These are phyloP conservation scores for Sminthurides aquaticus DNA, from an alignment of 2,888 invertebrate species.

Conservation along the genomic window DNA sequence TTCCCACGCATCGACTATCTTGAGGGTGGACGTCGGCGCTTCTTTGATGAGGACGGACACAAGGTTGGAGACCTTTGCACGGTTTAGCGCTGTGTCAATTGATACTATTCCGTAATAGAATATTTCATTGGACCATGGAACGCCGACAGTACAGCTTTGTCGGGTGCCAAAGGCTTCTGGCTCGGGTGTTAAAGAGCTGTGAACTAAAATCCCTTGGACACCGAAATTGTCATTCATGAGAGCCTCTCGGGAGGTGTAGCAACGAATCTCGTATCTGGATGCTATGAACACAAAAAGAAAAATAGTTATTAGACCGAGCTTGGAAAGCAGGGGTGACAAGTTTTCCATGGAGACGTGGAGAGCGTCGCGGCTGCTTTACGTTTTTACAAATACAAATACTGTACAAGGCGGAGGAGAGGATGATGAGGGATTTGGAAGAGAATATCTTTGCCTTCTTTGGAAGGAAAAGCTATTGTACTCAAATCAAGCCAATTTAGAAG, in stretches of 20 bases:
- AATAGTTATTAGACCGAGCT: not conserved
- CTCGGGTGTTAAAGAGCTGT: constrained; percentile 42
- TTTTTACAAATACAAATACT: not conserved
- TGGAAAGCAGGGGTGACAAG: not conserved
- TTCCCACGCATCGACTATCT: constrained; percentile 42
- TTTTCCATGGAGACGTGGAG: not conserved
- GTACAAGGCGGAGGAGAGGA: no score
- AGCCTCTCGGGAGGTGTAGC: constrained; percentile 43
- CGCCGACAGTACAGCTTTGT: constrained; percentile 44
- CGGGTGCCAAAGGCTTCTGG: constrained; percentile 44
- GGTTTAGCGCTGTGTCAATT: constrained; percentile 43
- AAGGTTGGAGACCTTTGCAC: constrained; percentile 45
- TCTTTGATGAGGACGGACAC: constrained; percentile 44
- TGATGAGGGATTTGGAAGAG: no score
- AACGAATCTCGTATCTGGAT: constrained; percentile 44
- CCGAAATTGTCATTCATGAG: constrained; percentile 43
- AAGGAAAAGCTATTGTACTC: not conserved
- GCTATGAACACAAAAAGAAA: constrained; percentile 27
- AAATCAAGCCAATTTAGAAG: constrained; percentile 3
- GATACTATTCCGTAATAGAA: constrained; percentile 45
- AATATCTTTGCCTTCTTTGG: not conserved
- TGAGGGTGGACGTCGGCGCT: constrained; percentile 43
- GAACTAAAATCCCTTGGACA: constrained; percentile 43
- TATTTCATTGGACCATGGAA: constrained; percentile 44
- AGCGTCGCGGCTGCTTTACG: not conserved